Evolutionary conservation across 92 coral and sea anemone species (phyloP), one percentile per base, ranked within the genome.

Genomic region (Paramuricea clavata): DNA sequence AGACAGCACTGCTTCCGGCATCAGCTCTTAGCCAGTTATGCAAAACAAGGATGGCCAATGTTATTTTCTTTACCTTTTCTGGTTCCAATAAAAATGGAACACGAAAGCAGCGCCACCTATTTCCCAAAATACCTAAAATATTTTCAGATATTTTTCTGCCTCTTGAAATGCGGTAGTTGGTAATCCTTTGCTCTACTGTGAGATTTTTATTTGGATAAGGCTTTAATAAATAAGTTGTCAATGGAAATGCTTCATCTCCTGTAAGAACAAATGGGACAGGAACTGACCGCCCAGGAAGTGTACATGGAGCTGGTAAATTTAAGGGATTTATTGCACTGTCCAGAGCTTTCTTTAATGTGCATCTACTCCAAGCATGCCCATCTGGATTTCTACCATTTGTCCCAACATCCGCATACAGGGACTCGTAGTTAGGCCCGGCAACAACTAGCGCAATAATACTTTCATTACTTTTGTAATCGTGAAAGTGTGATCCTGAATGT

Each of bases 211-310:
- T 74, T 22, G 90, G 93, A 64, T 86, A 90, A 5, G 93, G 93
- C 75, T 62, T 86, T 36, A 90, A 61, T 87, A 90, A 75, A 57
- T 90, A 54, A 33, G 59, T 61, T 28, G 89, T 59, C 61, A 86
- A 67, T 52, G 83, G 69, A 62, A 90, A 90, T 16, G 93, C 87
- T 72, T 90, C 90, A 74, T 90, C 90, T 16, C 93, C 93, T 67
- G 89, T 89, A 36, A 86, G 90, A n/a, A 90, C 90, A 76, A 86
- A 81, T 23, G 93, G 93, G 22, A 86, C 71, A 26, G 93, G 82
- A 11, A 19, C 59, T 9, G 71, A 21, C 41, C 83, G 26, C 21
- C 93, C 93, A 22, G 90, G 90, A 50, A 74, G 74, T 15, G 88
- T 88, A 49, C 54, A 60, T 21, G 79, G 74, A 62, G 73, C 79